Percentiles rank a stretch among this genome's conserved stretches.
Evolutionary conservation across 2,113 vertebrate species (phyloP).

Genomic region (Tretioscincus oriximinensis): DNA sequence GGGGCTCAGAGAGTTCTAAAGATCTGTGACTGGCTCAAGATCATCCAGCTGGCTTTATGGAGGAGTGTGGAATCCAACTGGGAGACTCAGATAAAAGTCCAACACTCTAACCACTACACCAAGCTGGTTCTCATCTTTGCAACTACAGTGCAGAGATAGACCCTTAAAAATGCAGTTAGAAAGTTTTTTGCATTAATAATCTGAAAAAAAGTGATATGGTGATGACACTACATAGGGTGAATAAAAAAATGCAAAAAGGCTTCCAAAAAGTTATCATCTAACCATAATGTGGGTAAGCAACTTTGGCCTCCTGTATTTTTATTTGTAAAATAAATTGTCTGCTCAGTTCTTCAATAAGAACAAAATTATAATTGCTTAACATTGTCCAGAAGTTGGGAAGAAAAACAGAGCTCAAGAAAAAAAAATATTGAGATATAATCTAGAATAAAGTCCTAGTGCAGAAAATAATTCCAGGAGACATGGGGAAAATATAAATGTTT

Average conservation of each 20-base stretch:
- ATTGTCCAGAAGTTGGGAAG: background rate
- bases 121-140: constrained; percentile 6
- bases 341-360: background rate
- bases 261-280: background rate
- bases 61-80: too few relatives aligned
- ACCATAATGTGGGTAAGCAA: background rate
- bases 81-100: too few relatives aligned
- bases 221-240: background rate
- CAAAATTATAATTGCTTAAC: background rate
- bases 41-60: too few relatives aligned
- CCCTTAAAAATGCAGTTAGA: too few relatives aligned
- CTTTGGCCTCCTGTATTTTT: background rate
- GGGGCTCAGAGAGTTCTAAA: too few relatives aligned
- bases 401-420: background rate
- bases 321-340: background rate
- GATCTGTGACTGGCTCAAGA: too few relatives aligned
- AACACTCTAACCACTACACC: too few relatives aligned
- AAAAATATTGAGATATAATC: too few relatives aligned
- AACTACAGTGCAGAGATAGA: background rate
- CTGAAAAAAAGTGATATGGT: background rate
- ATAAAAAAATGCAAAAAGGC: background rate
- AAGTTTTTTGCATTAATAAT: background rate
- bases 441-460: too few relatives aligned
- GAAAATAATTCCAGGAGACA: constrained; percentile 20
- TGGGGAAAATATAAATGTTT: constrained; percentile 1